Conservation (phyloP, 64 coral and sea anemone species). For the Acropora yongei region DNA sequence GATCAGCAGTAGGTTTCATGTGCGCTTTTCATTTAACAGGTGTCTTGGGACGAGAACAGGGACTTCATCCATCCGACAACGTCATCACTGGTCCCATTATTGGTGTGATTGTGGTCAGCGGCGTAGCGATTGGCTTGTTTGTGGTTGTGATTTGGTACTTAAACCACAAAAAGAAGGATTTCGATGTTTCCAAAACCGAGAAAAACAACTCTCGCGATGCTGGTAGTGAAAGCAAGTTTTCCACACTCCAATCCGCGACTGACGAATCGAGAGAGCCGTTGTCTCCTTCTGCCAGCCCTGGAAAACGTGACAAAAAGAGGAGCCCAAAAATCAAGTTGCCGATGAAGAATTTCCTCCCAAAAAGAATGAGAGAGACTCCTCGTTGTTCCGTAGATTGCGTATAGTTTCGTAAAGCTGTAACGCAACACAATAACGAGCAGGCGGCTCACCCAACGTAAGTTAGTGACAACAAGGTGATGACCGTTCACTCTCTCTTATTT, state of each 20-base stretch:
- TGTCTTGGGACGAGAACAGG: background rate
- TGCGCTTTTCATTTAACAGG: background rate
- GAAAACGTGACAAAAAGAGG: slow-evolving; percentile 27
- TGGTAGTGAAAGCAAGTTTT: slow-evolving; percentile 40
- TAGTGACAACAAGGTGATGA: too few relatives aligned
- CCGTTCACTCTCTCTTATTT: too few relatives aligned
- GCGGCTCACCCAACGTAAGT: too few relatives aligned
- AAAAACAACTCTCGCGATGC: slow-evolving; percentile 51
- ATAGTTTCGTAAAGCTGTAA: background rate
- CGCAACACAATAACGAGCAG: too few relatives aligned
- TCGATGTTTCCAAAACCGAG: slow-evolving; percentile 55
- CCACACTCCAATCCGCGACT: background rate
- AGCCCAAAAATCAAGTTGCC: background rate
- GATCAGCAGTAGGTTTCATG: too few relatives aligned
- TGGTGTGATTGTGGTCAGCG: slow-evolving; percentile 7
- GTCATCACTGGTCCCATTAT: slow-evolving; percentile 31
- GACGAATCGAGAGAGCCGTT: background rate
- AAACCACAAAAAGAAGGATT: slow-evolving; percentile 24
- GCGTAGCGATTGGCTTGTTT: slow-evolving; percentile 21
- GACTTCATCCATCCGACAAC: background rate
- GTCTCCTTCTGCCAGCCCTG: background rate
- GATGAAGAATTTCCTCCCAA: background rate
- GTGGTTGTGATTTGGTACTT: slow-evolving; percentile 18
- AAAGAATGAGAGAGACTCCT: background rate
- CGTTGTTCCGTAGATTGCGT: background rate